Conservation (phyloP, 2,113 vertebrate genomes). For the Coreoperca whiteheadi region DNA sequence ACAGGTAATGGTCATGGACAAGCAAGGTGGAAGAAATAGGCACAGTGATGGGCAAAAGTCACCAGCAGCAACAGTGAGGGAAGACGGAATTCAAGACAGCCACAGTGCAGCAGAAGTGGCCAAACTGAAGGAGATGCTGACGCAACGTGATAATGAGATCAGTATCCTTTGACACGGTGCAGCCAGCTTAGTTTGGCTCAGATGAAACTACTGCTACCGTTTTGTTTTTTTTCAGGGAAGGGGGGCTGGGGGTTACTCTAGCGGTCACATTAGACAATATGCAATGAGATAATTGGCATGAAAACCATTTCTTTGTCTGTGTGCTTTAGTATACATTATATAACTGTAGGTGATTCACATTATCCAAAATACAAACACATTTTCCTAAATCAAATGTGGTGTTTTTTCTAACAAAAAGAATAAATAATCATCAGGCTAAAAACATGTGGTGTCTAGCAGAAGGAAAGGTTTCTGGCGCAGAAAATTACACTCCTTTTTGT, state of each 20-base stretch:
- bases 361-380: neutral
- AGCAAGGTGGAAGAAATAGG: slow-evolving; percentile 28
- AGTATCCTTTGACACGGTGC: slow-evolving; percentile 90
- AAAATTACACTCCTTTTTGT: neutral
- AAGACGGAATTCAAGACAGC: slow-evolving; percentile 16
- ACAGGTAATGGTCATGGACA: slow-evolving; percentile 83
- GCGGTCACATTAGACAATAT: too few species aligned
- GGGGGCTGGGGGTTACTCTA: too few species aligned
- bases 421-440: neutral
- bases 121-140: slow-evolving; percentile 87
- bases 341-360: neutral
- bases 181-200: neutral
- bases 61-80: slow-evolving; percentile 41
- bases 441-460: neutral
- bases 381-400: neutral
- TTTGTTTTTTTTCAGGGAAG: too few species aligned
- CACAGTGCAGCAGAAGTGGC: slow-evolving; percentile 70
- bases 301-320: too few species aligned
- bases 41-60: slow-evolving; percentile 9
- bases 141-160: slow-evolving; percentile 94
- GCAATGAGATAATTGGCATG: too few species aligned
- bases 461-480: neutral
- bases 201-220: too few species aligned
- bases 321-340: neutral
- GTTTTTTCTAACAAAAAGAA: neutral